Evolutionary conservation across 92 coral and sea anemone genomes (phyloP), one percentile per base, ranked within the genome.

Genomic region (Meandrina meandrites): DNA sequence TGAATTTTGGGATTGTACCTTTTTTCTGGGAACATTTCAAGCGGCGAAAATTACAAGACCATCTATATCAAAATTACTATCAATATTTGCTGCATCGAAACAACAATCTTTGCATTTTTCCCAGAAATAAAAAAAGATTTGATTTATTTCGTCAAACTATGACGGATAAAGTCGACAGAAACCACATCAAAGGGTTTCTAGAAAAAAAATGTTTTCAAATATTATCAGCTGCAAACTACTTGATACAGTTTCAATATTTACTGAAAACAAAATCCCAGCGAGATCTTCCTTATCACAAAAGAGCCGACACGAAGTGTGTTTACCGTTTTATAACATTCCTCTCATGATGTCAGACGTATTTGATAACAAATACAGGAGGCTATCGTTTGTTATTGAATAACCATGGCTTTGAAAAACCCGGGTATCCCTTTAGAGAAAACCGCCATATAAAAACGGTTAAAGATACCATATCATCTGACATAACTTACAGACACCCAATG

Each of bases 291-390:
- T 13, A 48, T 31, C 8, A 9, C 78, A 71, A 82, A 71, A 60
- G 68, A 31, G 47, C 86, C 78, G 86, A 82, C 48, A 19, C 53
- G 56, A 69, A 32, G 50, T 70, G 22, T 71, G 36, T 50, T 70
- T 34, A 50, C 35, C 37, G 79, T 50, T 72, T 72, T 12, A 36
- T 15, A 72, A 72, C 18, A 34, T 72, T 21, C 14, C 50, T 34
- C 50, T 34, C 48, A 34, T 22, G 77, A 34, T 18, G 47, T 72
- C 4, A 17, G 77, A 72, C 77, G 47, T 40, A 35, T 22, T 40
- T 21, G 9, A 72, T 34, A 72, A 72, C 77, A 72, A 72, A 35
- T 36, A 14, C 32, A 24, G 22, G 8, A 32, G 14, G 76, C 24
- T 70, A n/a, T 35, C 76, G 50, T 72, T 17, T 40, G 48, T 36